Evolutionary conservation across 1,140 invertebrate species (phyloP), one percentile per base, ranked within the genome.

Genomic region (Halyomorpha halys): DNA sequence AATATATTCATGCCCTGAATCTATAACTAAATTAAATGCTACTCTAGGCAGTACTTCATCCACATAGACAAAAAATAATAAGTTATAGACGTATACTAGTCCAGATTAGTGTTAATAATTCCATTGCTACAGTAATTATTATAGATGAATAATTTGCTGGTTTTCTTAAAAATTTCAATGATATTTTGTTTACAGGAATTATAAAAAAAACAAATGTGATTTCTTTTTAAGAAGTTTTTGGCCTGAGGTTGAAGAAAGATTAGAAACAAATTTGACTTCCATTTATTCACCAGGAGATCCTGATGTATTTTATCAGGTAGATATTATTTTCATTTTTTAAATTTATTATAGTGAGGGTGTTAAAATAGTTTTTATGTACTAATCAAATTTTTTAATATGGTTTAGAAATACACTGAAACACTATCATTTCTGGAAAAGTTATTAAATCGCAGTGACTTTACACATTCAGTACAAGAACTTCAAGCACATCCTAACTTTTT

Each of bases 221-320:
- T 94, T 96, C 74, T 74, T 94, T 59, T 82, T 92, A 0, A 88
- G 91, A 74, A 87, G 90, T 74, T 90, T 91, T 73, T 96, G 91
- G 91, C 82, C 85, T 34, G 90, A 94, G 77, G 80, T 95, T 21
- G 84, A 87, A 72, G 81, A 82, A 69, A 82, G 89, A 66, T 79
- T 93, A 64, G 84, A 89, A 70, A 78, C 85, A 44, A 82, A 88
- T 73, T 76, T 91, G 70, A 81, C 87, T 21, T 84, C 85, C 1
- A 89, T 96, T 69, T 95, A 92, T 80, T 89, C 90, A 14, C 89
- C 91, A 23, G 92, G 91, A 65, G 93, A 96, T 78, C 90, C 92
- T 13, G 84, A 93, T 72, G 76, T 86, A 66, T 94, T 94, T 73
- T 90, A 90, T 74, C 75, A 80, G 71, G 83, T 84, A 75, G 75